Base-by-base conservation (phyloP, 2,797 vertebrate genomes). In the Labeo calbasu region DNA sequence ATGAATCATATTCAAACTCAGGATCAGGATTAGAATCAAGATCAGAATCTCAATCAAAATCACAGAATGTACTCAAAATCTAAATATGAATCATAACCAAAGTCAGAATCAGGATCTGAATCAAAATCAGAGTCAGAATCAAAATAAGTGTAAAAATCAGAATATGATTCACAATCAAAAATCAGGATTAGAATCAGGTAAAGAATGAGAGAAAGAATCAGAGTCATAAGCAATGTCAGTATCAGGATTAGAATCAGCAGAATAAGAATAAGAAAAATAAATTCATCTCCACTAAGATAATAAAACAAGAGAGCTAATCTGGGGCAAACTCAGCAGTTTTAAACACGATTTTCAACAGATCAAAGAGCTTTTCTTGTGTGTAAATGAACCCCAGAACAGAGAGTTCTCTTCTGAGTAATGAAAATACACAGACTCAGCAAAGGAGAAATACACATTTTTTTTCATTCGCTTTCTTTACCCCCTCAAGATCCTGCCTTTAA, bases 401-500 rank as follows among this genome's bases (percentile, higher is more conserved):
- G 17, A 9, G 61, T 77, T 68, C 72, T 76, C 73, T 66, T 77
- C 72, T 21, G 50, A 83, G 40, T 40, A 57, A 83, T 25, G 61
- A 48, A 65, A 82, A 82, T 63, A 75, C 57, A 75, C 61, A 83
- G 61, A 66, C 90, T 92, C 90, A 79, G 87, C 91, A 92, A 92
- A 89, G 28, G 7, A 72, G 50, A 83, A 85, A 59, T 11, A 82
- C 73, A 82, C 72, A 73, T 50, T 82, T 65, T 70, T 70, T 80
- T 51, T 63, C 7, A 32, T 70, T 28, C 46, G 51, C 57, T 55
- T 79, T 50, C 73, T 85, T 69, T 80, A 14, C 32, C 48, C 72
- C 53, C 53, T 78, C 25, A 77, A 77, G 82, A 86, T 86, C 69
- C 66, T 63, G 23, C 51, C 75, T 85, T 77, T 80, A 76, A 46